Evolutionary conservation across 2,113 vertebrate genomes (phyloP).

Genomic region (Furnarius figulus): DNA sequence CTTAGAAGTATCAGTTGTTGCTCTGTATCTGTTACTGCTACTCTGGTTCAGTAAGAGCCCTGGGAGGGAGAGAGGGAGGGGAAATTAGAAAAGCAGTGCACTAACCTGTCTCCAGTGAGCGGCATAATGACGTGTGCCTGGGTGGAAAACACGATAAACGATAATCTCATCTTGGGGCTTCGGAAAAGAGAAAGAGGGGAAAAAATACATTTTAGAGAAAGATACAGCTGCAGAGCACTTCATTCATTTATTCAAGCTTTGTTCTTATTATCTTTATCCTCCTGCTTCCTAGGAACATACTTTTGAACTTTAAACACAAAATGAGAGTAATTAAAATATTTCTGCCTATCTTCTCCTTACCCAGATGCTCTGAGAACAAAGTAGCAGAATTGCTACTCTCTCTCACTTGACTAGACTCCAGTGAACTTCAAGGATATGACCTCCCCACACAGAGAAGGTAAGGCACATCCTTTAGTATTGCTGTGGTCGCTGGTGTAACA

Average conservation of each 20-base stretch:
- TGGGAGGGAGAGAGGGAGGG: background rate
- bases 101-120: slow-evolving; percentile 92
- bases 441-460: background rate
- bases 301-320: background rate
- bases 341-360: background rate
- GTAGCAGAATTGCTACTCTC: background rate
- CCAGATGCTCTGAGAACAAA: background rate
- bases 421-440: background rate
- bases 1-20: background rate
- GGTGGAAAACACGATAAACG: slow-evolving; percentile 93
- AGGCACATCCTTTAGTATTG: background rate
- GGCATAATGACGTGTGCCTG: slow-evolving; percentile 82
- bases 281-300: background rate
- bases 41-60: slow-evolving; percentile 12
- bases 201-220: background rate
- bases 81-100: slow-evolving; percentile 29
- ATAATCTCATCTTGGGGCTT: slow-evolving; percentile 91
- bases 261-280: background rate
- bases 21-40: background rate
- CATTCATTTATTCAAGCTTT: background rate
- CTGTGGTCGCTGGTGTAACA: background rate
- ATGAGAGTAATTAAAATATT: background rate
- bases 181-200: slow-evolving; percentile 27
- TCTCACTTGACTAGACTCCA: background rate
- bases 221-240: background rate